Base-by-base conservation (phyloP, 2,113 vertebrate species). In the Cololabis saira region DNA sequence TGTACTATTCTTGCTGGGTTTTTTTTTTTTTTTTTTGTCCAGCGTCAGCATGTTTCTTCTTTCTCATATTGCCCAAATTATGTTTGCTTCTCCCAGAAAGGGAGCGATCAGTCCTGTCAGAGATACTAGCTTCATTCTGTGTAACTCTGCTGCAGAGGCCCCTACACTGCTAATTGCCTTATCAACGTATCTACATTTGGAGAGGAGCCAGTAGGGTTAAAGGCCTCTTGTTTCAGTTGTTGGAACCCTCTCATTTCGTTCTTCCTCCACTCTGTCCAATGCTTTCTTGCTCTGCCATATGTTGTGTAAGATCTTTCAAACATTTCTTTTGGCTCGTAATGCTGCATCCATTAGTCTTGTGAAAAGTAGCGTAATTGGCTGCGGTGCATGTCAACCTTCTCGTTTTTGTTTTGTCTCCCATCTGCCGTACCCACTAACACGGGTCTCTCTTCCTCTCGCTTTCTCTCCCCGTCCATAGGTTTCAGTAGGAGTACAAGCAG, bases 401-500 rank as follows among this genome's bases (percentile, higher is more conserved):
- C 18, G 2, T 76, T 84, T n/a, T 65, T 57, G 48, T 78, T 83
- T 72, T 87, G 71, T 69, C 62, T 70, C 67, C 74, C 79, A 68
- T 86, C 82, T 82, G 78, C 82, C 83, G 56, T 48, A 71, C 59
- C 72, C 22, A 9, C 62, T 86, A 82, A 88, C 79, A 78, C 70
- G 57, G 72, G 12, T 78, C 40, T 82, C 42, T 67, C 37, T 61
- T 47, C 8, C 8, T 62, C 67, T 73, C 59, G 22, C 41, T 78
- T 55, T 71, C 42, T 67, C 55, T 74, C 71, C 58, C 73, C 47
- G 66, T 79, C 75, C 63, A 44, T 88, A 98, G 96, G 96, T 94
- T 98, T 96, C 90, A 97, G 93, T 92, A 94, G 96, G 89, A 98
- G 95, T 83, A 96, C 96, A 61, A 98, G 96, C 95, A 98, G 96